A percentile compares a stretch with the other conserved stretches of the same genome.
phyloP scores from a whole-genome alignment of 2,113 vertebrate genomes.

The Vireo altiloquus region DNA sequence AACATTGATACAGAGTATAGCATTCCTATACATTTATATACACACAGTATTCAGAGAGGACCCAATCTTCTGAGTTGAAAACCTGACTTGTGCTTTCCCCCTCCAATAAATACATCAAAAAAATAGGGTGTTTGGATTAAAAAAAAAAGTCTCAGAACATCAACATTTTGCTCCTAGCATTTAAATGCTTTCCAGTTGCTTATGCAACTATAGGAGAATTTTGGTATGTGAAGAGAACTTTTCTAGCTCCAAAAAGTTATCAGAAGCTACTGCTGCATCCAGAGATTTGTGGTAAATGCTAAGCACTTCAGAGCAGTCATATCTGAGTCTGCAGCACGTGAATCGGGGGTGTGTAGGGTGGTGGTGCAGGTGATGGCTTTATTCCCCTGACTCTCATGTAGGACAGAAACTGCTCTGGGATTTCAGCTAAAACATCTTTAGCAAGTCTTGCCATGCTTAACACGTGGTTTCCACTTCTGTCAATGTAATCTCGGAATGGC shows the following conservation, averaged over 20 bases:
- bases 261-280: constrained; percentile 64
- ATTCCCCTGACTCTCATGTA: constrained; percentile 96
- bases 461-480: constrained; percentile 92
- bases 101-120: constrained; percentile 61
- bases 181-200: constrained; percentile 71
- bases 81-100: constrained; percentile 76
- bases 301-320: constrained; percentile 65
- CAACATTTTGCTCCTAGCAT: constrained; percentile 56
- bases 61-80: constrained; percentile 69
- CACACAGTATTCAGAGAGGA: constrained; percentile 66
- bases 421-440: constrained; percentile 95
- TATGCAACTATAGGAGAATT: constrained; percentile 74
- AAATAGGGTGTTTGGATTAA: constrained; percentile 2
- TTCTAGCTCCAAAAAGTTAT: constrained; percentile 73
- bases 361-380: constrained; percentile 91
- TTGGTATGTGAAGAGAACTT: constrained; percentile 79
- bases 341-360: constrained; percentile 88
- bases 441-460: constrained; percentile 95
- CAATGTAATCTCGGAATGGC: constrained; percentile 95
- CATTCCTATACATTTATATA: constrained; percentile 78
- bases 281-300: neutral
- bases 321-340: constrained; percentile 90
- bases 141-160: constrained; percentile 47
- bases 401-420: constrained; percentile 96
- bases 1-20: constrained; percentile 86